These are phyloP conservation scores for Leptinotarsa defecta DNA, from an alignment of 1,140 invertebrate species.

Conservation along the genomic window DNA sequence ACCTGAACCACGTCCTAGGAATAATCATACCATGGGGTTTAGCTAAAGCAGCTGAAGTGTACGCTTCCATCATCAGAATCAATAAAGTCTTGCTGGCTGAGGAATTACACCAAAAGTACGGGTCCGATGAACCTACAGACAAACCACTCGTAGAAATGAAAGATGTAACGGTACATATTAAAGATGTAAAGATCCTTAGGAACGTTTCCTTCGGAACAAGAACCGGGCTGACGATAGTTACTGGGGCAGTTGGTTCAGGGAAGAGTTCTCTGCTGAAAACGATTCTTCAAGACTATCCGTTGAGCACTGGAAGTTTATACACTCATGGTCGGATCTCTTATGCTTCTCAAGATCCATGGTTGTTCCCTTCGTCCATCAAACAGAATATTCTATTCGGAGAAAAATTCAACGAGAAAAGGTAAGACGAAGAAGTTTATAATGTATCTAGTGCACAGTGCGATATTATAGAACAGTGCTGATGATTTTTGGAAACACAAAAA, in stretches of 20 bases:
- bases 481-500: no score
- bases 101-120: conserved; percentile 27
- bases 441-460: no score
- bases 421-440: conserved; percentile 56
- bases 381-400: conserved; percentile 72
- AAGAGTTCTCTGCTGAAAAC: conserved; percentile 77
- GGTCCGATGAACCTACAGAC: conserved; percentile 1
- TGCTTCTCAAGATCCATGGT: conserved; percentile 79
- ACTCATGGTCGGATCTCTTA: conserved; percentile 75
- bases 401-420: conserved; percentile 58
- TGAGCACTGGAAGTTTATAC: conserved; percentile 51
- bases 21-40: conserved; percentile 47
- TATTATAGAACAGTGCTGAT: no score
- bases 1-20: neutral
- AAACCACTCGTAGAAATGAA: conserved; percentile 51
- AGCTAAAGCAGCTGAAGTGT: conserved; percentile 60
- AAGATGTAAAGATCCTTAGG: conserved; percentile 59
- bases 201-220: conserved; percentile 32
- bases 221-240: conserved; percentile 67
- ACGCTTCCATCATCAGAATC: conserved; percentile 33
- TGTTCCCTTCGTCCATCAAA: conserved; percentile 65
- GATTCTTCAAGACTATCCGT: conserved; percentile 73
- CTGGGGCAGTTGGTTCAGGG: conserved; percentile 82
- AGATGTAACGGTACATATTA: conserved; percentile 64
- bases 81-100: conserved; percentile 32